phyloP scores from a whole-genome alignment of 2,113 vertebrate species.

The Corythornis vintsioides region DNA sequence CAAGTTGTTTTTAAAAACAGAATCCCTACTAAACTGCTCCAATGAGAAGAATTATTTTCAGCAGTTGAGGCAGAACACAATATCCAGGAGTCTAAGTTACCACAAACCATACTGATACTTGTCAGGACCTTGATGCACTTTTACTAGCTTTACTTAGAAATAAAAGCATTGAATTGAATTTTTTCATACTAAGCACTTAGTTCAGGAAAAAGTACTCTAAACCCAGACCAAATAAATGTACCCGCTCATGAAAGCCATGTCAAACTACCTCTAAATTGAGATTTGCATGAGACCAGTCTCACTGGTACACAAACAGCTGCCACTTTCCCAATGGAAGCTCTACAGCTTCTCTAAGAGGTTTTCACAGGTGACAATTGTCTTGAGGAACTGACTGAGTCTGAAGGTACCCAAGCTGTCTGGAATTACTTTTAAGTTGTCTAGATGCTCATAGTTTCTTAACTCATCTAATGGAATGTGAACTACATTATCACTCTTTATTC shows the following conservation, averaged over 20 bases:
- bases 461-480: neutral
- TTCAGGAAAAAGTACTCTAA: neutral
- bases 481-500: neutral
- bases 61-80: neutral
- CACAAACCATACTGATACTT: neutral
- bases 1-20: neutral
- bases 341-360: neutral
- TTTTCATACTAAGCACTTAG: neutral
- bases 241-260: neutral
- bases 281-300: neutral
- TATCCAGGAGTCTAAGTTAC: neutral
- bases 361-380: neutral
- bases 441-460: neutral
- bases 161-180: neutral
- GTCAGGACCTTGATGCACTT: neutral
- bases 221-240: neutral
- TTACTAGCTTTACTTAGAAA: neutral
- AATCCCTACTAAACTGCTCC: neutral
- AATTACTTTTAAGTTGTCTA: neutral
- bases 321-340: neutral
- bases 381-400: neutral
- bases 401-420: neutral
- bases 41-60: neutral
- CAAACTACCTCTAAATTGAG: neutral
- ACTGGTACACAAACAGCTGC: neutral